These are phyloP conservation scores for Dermatophagoides farinae DNA, from an alignment of 1,140 invertebrate genomes.

Conservation along the genomic window DNA sequence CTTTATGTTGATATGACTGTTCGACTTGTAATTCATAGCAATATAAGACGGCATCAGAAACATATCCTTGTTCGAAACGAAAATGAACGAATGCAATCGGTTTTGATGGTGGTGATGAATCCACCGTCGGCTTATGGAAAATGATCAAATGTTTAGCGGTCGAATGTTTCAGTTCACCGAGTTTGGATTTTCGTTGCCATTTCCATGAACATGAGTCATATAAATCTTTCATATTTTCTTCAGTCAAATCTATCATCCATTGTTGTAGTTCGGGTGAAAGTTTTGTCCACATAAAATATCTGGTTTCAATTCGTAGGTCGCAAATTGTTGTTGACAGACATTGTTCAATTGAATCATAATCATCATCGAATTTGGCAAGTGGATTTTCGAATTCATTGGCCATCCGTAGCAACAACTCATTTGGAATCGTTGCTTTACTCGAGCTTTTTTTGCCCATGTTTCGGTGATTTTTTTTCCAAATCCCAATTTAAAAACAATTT, in stretches of 20 bases:
- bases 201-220: conserved; percentile 21
- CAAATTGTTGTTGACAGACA: neutral
- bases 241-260: conserved; percentile 18
- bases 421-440: neutral
- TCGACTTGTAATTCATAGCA: conserved; percentile 21
- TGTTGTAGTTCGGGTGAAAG: conserved; percentile 8
- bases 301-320: neutral
- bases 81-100: conserved; percentile 20
- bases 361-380: neutral
- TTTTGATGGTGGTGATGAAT: neutral
- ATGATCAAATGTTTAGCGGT: conserved; percentile 19
- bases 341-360: neutral
- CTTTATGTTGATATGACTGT: conserved; percentile 14
- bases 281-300: conserved; percentile 12
- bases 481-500: too few relatives aligned
- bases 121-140: conserved; percentile 8
- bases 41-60: conserved; percentile 15
- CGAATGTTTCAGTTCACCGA: conserved; percentile 18
- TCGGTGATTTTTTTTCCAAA: too few relatives aligned
- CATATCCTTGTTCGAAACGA: conserved; percentile 20
- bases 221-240: conserved; percentile 20
- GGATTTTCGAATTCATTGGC: neutral
- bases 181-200: conserved; percentile 20
- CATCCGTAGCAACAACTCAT: neutral
- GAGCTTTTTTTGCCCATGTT: neutral